Conservation (phyloP, 2,113 vertebrate species). For the Anarhynchus alexandrinus region DNA sequence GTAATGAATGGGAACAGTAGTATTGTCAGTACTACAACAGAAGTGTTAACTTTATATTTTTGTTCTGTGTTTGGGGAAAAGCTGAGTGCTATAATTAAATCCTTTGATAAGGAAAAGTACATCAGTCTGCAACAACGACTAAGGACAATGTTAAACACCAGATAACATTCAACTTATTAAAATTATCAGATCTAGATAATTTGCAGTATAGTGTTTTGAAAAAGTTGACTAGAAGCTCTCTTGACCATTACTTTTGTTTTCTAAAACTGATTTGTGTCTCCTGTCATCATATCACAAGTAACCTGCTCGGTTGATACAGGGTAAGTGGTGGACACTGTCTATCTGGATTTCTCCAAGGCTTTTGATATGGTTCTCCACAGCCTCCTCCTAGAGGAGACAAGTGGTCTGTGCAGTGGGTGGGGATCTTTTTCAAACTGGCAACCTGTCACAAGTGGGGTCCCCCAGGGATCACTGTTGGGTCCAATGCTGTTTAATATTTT, state of each 20-base stretch:
- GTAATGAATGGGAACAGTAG: not conserved
- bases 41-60: not conserved
- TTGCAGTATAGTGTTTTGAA: not conserved
- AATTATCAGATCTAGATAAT: not conserved
- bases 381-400: not conserved
- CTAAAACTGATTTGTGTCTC: not conserved
- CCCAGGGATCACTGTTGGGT: not conserved
- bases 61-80: not conserved
- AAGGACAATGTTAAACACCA: not conserved
- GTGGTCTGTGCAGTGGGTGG: not conserved
- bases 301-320: not conserved
- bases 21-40: not conserved
- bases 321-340: not conserved
- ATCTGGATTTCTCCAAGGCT: not conserved
- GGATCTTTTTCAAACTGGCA: not conserved
- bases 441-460: not conserved
- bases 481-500: not conserved
- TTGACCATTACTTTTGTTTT: not conserved
- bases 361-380: not conserved
- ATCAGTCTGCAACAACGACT: not conserved
- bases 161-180: not conserved
- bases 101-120: not conserved
- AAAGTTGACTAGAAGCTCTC: not conserved
- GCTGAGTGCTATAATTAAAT: not conserved
- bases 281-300: not conserved